Conservation (phyloP, 2,888 invertebrate species). For the Pheosia gnoma region DNA sequence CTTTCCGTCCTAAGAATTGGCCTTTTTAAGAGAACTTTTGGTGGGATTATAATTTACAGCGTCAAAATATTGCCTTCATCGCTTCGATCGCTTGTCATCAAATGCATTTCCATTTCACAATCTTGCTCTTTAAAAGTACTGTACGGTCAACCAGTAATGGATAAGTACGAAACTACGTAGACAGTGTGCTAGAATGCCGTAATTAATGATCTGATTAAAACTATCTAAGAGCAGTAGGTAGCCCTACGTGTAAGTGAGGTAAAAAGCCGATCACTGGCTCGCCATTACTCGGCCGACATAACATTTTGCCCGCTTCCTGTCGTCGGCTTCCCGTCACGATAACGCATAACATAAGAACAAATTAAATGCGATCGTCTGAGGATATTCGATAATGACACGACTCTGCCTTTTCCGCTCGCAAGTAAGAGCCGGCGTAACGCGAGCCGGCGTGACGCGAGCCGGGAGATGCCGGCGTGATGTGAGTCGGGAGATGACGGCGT, state of each 20-base stretch:
- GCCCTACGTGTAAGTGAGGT: slow-evolving; percentile 34
- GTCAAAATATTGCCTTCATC: too few relatives aligned
- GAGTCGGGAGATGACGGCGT: too few relatives aligned
- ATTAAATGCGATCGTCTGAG: slow-evolving; percentile 61
- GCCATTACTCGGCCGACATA: slow-evolving; percentile 53
- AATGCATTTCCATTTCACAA: too few relatives aligned
- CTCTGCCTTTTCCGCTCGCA: slow-evolving; percentile 44
- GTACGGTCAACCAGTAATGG: too few relatives aligned
- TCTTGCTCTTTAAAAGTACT: too few relatives aligned
- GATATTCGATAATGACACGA: slow-evolving; percentile 58
- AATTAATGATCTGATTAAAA: background rate
- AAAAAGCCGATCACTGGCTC: slow-evolving; percentile 38
- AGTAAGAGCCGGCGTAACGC: slow-evolving; percentile 18
- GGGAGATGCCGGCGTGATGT: background rate
- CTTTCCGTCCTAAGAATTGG: too few relatives aligned
- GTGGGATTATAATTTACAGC: too few relatives aligned
- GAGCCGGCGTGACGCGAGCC: slow-evolving; percentile 1
- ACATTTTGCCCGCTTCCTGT: slow-evolving; percentile 63
- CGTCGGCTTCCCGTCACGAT: slow-evolving; percentile 62
- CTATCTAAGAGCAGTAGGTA: slow-evolving; percentile 20
- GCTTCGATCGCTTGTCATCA: too few relatives aligned
- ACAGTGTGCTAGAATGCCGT: too few relatives aligned
- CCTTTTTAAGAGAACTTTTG: too few relatives aligned
- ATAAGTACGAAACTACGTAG: too few relatives aligned
- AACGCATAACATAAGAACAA: slow-evolving; percentile 59